Evolutionary conservation across 2,888 invertebrate species (phyloP).

Genomic region (Pteria penguin): DNA sequence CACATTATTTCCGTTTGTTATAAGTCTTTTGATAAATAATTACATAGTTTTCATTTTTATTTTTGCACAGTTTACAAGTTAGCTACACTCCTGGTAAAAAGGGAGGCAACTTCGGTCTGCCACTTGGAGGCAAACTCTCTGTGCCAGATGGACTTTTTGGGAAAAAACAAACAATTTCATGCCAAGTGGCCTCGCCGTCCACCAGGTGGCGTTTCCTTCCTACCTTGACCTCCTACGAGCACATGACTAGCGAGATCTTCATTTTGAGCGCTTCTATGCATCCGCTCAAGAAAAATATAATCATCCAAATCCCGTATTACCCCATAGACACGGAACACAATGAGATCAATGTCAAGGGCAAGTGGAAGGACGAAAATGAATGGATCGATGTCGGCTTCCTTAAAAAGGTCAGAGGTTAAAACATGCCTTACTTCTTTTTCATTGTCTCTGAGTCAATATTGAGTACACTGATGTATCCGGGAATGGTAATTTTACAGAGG

Average conservation of each 20-base stretch:
- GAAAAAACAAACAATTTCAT: conserved; percentile 74
- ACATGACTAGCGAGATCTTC: conserved; percentile 69
- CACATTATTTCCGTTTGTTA: too few relatives aligned
- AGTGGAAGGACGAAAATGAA: conserved; percentile 70
- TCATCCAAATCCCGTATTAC: conserved; percentile 70
- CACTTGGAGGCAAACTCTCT: conserved; percentile 72
- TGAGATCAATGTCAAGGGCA: conserved; percentile 72
- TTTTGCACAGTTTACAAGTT: conserved; percentile 60
- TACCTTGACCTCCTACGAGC: conserved; percentile 58
- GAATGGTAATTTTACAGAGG: too few relatives aligned
- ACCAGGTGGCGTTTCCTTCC: conserved; percentile 67
- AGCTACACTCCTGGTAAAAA: conserved; percentile 71
- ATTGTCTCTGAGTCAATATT: too few relatives aligned
- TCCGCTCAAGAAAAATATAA: conserved; percentile 62
- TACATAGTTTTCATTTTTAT: too few relatives aligned
- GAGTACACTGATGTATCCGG: too few relatives aligned
- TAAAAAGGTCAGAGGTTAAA: conserved; percentile 66
- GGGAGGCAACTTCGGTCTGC: conserved; percentile 74
- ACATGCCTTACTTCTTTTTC: too few relatives aligned
- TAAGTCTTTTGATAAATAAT: too few relatives aligned
- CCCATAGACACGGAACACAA: conserved; percentile 59
- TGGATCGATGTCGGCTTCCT: conserved; percentile 73
- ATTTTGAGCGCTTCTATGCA: conserved; percentile 58
- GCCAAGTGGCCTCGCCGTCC: conserved; percentile 67
- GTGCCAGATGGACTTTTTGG: conserved; percentile 68